Base-by-base conservation (phyloP, 2,113 vertebrate species). In the Campylomormyrus numenius region DNA sequence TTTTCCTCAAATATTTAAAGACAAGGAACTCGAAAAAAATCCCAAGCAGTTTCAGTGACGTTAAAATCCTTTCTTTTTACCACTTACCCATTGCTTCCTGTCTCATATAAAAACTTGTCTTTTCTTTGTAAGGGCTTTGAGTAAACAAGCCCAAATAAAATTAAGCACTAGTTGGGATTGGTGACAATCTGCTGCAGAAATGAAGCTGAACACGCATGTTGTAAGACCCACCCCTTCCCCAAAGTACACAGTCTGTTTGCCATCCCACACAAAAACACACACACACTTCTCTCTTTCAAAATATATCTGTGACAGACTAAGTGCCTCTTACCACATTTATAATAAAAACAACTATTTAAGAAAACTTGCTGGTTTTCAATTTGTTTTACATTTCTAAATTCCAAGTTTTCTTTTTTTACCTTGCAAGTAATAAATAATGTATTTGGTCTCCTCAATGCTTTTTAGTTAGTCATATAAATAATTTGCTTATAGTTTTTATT, bases 1-100 rank as follows among this genome's bases (percentile, higher is more conserved):
- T 94, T 93, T 94, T 91, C 88, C 87, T 94, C 94, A 96, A 96
- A 96, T 95, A 95, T 95, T 74, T 58, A 94, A 95, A 92, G 95
- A 95, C 95, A 95, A 94, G 94, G 85, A 95, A 92, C 90, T 90
- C 27, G 17, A 49, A 91, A 94, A 91, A 94, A 94, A 95, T 93
- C 92, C 94, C 95, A 95, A 94, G 94, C 94, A 80, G 74, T 88
- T 90, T 91, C 91, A 90, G 89, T 90, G 91, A 90, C 62, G 77
- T 66, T 50, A 56, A 56, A 89, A 52, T 77, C 85, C 95, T 94
- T 93, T 80, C 92, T 93, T 94, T 52, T 92, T 92, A 42, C 93
- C 93, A 91, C 93, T 92, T 90, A 45, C 93, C 94, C 90, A 92
- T 39, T 94, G 95, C 94, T 94, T 96, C 93, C 95, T 95, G 94